Base-by-base conservation (phyloP, 2,888 invertebrate species). In the Epiblema foenella region DNA sequence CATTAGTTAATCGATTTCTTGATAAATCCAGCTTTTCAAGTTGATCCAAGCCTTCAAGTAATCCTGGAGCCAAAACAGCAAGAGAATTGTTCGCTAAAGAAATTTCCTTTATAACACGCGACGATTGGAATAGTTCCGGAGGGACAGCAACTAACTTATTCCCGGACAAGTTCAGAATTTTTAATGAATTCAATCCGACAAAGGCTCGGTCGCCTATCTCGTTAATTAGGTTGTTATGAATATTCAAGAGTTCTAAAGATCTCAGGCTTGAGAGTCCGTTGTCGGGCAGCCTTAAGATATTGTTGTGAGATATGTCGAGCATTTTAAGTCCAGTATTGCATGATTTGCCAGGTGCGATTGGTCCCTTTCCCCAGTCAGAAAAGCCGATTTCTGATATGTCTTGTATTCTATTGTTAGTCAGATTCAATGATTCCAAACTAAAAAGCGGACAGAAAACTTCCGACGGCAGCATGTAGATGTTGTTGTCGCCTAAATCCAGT, bases 31-130 rank as follows among this genome's bases (percentile, higher is more conserved):
- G 93, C 78, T 95, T 94, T 85, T 96, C 95, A 69, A 97, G 93
- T 84, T 96, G 95, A 85, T 96, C 95, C 78, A 97, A 92, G 72
- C 95, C 95, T 88, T 96, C 96, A 73, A 97, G 93, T 74, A 97
- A 89, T 65, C 96, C 96, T 15, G 96, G 96, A 63, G 96, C 96
- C 73, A 97, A 89, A 49, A 96, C 96, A 75, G 95, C 94, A 74
- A 97, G 90, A n/a, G 96, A 96, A 89, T 97, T 97, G 89, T 97
- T 97, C 78, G 96, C 95, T 80, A 97, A 94, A 84, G 96, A 95
- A 79, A 97, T 93, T 86, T 96, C 95, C 78, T 95, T 94, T 77
- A 97, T 91, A 81, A 96, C 95, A 78, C 95, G 94, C 57, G 96
- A 95, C 76, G 95, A 95, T 85, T 95, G 95, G 88, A 98, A 97